Evolutionary conservation across 1,140 invertebrate species (phyloP).

Genomic region (Pseudachorutes palmiensis): DNA sequence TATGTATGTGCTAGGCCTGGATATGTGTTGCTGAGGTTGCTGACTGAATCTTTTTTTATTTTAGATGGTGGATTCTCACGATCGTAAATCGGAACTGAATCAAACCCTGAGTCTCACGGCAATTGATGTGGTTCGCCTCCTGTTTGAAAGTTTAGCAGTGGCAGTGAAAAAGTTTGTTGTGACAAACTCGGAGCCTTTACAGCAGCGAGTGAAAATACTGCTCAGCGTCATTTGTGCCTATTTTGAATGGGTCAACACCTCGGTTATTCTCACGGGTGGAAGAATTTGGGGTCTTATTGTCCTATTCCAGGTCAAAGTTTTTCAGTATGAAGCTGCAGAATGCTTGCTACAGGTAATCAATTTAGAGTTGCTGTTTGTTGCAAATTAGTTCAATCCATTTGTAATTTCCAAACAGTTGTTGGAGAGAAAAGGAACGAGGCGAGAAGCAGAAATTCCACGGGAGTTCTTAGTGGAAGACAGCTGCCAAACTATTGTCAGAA

Average conservation of each 20-base stretch:
- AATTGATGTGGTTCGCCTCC: background rate
- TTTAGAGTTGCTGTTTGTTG: no score
- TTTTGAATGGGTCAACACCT: conserved; percentile 6
- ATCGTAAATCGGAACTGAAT: background rate
- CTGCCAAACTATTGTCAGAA: background rate
- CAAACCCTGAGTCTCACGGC: background rate
- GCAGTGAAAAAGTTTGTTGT: background rate
- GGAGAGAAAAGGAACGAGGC: background rate
- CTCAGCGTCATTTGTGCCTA: background rate
- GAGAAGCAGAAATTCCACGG: background rate
- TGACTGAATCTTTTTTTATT: background rate
- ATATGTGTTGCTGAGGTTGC: no score
- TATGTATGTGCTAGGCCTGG: background rate
- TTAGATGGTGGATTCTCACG: background rate
- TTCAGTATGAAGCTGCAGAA: background rate
- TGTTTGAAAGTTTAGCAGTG: background rate
- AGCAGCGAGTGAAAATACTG: background rate
- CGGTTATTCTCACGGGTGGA: background rate
- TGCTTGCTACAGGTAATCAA: background rate
- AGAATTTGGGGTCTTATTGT: background rate
- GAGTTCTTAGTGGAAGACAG: background rate
- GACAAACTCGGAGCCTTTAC: background rate
- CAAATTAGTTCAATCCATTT: no score
- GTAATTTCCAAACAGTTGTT: background rate
- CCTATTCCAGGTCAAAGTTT: background rate